Evolutionary conservation across 2,888 invertebrate genomes (phyloP), one percentile per base, ranked within the genome.

Genomic region (Netelia virgata): DNA sequence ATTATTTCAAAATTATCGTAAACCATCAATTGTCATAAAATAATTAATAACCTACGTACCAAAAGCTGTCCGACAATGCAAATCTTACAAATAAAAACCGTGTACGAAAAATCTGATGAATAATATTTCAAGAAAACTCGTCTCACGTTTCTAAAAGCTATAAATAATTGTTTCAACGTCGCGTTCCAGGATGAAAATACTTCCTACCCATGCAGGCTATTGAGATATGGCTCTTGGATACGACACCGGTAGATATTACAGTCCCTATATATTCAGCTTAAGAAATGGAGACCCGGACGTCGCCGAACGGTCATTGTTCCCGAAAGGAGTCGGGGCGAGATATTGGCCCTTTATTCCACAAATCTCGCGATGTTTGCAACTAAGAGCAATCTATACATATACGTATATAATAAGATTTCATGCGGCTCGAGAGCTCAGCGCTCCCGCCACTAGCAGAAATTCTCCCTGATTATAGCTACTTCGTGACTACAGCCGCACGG

Each of bases 241-340:
- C 16, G 20, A 5, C 23, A 57, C 20, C 55, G 43, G 18, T 63
- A 36, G 28, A 50, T 74, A 53, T 28, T 28, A 50, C 64, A 28
- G 72, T 73, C 43, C 28, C 50, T 69, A 11, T 14, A 50, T 63
- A 43, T 66, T 16, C n/a, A 57, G 57, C 23, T 20, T 66, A 36
- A 55, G 43, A 64, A 72, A 63, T 53, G 36, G 41, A 63, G 78
- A 72, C 72, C 53, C 72, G 72, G 64, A 57, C 72, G 79, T 73
- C 57, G 50, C 61, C 57, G 28, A 66, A 79, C 73, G 73, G 73
- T 79, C 78, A 79, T 79, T 73, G 57, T 47, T 64, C 79, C 66
- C 73, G 11, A 36, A 14, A 73, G 79, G 72, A 72, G 1, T 23
- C 14, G 20, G 20, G 36, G 41, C 70, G 36, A 70, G 72, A 64